Base-by-base conservation (phyloP, 2,797 vertebrate genomes). In the Dendrocincla fuliginosa region DNA sequence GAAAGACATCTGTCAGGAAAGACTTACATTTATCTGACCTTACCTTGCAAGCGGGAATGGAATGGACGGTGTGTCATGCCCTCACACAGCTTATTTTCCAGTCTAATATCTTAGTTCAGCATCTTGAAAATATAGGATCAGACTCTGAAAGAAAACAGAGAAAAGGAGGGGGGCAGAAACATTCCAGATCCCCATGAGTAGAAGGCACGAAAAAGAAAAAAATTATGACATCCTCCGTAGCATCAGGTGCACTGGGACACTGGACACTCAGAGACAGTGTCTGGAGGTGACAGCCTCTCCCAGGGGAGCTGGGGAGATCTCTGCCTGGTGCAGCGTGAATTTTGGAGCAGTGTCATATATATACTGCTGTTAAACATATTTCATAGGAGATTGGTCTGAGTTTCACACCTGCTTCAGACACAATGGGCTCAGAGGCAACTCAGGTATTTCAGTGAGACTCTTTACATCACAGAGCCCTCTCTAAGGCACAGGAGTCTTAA, bases 351-450 rank as follows among this genome's bases (percentile, higher is more conserved):
- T 0, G 0, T n/a, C 10, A 0, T 41, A 15, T 6, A 25, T 17
- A 9, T 4, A 18, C 28, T 57, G 39, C 61, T 30, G 2, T 27
- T 46, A 47, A 80, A 42, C 6, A 52, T 30, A 68, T 49, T 70
- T 63, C 41, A 19, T 27, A 32, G 39, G 28, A 13, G 78, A 69
- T 15, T 28, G 27, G 22, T 13, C 13, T 46, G 13, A 39, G 32
- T 59, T 53, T 87, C 44, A 23, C 1, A 0, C 17, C 23, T 63
- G n/a, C 30, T 60, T 56, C 76, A n/a, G 49, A 32, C 22, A n/a
- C n/a, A 30, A 10, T 0, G 2, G 4, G 4, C 37, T 56, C 28
- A 46, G 44, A 30, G 2, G 0, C 4, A 74, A 9, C 5, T 13
- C 33, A 60, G 32, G 18, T 73, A 5, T 63, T 79, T 73, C 33